Percentiles rank a stretch among this genome's conserved stretches.
These are phyloP conservation scores for Orchestia grillus DNA, from an alignment of 1,140 invertebrate genomes.

Conservation along the genomic window DNA sequence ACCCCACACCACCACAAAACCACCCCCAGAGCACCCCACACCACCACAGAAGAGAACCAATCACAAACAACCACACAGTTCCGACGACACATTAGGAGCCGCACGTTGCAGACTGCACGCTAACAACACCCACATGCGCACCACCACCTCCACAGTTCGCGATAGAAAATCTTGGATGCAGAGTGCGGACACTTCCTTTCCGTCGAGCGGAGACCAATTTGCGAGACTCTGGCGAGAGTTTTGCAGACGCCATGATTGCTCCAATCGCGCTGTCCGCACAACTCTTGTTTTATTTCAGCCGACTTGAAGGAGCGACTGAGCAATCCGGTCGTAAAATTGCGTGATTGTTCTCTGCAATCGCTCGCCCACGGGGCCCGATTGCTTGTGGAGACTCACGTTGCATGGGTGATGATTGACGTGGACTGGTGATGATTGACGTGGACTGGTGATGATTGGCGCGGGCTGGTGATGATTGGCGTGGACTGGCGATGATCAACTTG, in stretches of 20 bases:
- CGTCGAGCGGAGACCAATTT: neutral
- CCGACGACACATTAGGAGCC: too few species aligned
- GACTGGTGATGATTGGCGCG: too few species aligned
- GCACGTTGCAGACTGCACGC: too few species aligned
- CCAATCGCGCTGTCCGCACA: neutral
- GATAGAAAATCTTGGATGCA: neutral
- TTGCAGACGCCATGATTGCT: neutral
- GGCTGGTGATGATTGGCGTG: too few species aligned
- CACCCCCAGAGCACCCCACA: too few species aligned
- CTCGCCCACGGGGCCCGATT: neutral
- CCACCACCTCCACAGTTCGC: neutral
- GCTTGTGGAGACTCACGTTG: neutral
- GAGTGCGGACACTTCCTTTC: neutral
- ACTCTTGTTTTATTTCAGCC: neutral
- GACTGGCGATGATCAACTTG: too few species aligned
- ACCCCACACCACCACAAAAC: too few species aligned
- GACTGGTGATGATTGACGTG: too few species aligned
- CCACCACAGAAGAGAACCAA: neutral
- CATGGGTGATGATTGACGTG: neutral
- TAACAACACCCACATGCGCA: too few species aligned
- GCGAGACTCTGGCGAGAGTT: neutral
- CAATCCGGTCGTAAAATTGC: neutral
- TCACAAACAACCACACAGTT: too few species aligned
- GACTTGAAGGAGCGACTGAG: neutral
- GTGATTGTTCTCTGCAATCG: neutral